Evolutionary conservation across 2,888 invertebrate species (phyloP), one percentile per base, ranked within the genome.

Genomic region (Xestobium rufovillosum): DNA sequence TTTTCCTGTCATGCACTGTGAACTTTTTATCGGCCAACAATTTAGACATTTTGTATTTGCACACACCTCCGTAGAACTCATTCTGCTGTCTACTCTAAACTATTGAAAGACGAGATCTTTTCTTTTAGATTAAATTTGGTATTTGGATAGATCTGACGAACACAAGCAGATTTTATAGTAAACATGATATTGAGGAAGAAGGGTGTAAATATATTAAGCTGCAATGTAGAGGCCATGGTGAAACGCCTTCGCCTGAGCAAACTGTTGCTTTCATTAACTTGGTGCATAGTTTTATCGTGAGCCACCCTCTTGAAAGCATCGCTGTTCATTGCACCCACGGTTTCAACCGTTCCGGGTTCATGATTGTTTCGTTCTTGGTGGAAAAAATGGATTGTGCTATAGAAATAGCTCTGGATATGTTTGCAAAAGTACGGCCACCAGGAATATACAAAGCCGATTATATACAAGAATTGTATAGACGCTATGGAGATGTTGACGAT

Each of bases 371-470:
- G 0, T 99, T 87, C 64, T 75, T 98, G 64, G 86, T 95, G 3
- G 84, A 89, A 57, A 78, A 78, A 43, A 69, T 83, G 55, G 86
- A 86, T 50, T 88, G 81, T 66, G 82, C 84, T 54, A 75, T 95
- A 1, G 90, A 88, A 47, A 83, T 85, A 2, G 94, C 91, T 0
- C 60, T 95, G 3, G 70, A 69, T 25, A 78, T 78, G 55, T 96
- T 95, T 67, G 75, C 83, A 2, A 70, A 71, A 50, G 72, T 75
- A 41, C 72, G 80, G 79, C 83, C 87, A 1, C 92, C 95, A 1
- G 98, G 98, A 12, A 98, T 99, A 54, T 99, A 99, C 67, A 99
- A 99, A 64, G 80, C 79, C 47, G 95, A 96, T 59, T 99, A 99
- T 61, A 73, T 99, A 35, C 70, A 78, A 50, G 95, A 95, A 65